A percentile compares a stretch with the other conserved stretches of the same genome.
Conservation (phyloP, 1,140 invertebrate species). For the Drosophila virilis region DNA sequence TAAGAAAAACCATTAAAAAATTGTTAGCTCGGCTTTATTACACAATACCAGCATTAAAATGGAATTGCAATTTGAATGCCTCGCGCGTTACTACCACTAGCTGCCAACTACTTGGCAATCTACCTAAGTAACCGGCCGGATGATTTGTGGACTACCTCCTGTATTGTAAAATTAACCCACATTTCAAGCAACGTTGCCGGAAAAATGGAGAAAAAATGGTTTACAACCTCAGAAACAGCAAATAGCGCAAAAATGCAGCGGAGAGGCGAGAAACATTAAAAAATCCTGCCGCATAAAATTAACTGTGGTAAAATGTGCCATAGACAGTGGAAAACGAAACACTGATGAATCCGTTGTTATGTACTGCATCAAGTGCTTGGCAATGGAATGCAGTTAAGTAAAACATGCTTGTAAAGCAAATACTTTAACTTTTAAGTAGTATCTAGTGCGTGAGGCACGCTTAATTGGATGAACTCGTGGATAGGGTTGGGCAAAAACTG, state of each 20-base stretch:
- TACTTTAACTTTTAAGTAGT: constrained; percentile 32
- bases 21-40: constrained; percentile 46
- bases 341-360: constrained; percentile 25
- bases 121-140: constrained; percentile 16
- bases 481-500: constrained; percentile 23
- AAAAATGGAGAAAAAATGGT: constrained; percentile 54
- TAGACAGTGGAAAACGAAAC: constrained; percentile 21
- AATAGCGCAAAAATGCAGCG: constrained; percentile 42
- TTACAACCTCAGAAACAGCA: constrained; percentile 25
- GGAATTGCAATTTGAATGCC: constrained; percentile 42
- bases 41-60: constrained; percentile 48
- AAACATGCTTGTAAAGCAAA: constrained; percentile 31
- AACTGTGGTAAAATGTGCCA: constrained; percentile 21
- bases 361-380: constrained; percentile 38
- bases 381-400: constrained; percentile 54
- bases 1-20: constrained; percentile 68
- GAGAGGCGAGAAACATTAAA: constrained; percentile 14
- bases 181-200: constrained; percentile 27
- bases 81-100: constrained; percentile 16
- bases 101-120: constrained; percentile 9
- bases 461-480: constrained; percentile 22
- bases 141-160: constrained; percentile 43
- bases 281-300: constrained; percentile 63
- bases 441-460: constrained; percentile 41
- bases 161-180: constrained; percentile 41